These are phyloP conservation scores for Drosophila burlai DNA, from an alignment of 1,140 invertebrate genomes.

Conservation along the genomic window DNA sequence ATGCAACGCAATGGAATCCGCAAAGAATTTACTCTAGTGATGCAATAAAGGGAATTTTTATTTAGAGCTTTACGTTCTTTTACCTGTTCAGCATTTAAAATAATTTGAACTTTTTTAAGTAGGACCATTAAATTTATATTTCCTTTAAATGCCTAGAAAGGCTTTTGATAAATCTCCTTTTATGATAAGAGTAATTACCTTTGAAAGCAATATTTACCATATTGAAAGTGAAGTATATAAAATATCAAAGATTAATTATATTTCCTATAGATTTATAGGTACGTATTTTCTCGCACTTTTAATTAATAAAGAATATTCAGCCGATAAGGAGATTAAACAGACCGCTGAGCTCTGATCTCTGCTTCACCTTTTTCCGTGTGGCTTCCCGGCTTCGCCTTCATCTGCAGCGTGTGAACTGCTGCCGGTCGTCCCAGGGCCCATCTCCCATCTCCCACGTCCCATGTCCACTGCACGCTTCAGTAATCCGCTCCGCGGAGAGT, in stretches of 20 bases:
- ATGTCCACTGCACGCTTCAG: slow-evolving; percentile 75
- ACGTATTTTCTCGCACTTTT: background rate
- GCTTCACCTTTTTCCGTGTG: slow-evolving; percentile 1
- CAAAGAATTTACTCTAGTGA: background rate
- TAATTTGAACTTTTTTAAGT: background rate
- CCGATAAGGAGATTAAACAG: slow-evolving; percentile 4
- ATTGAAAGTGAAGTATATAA: background rate
- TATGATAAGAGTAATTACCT: background rate
- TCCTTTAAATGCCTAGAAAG: background rate
- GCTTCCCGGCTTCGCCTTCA: slow-evolving; percentile 37
- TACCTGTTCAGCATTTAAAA: background rate
- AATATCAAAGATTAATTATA: background rate
- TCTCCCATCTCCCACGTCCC: slow-evolving; percentile 35
- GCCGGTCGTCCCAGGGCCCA: slow-evolving; percentile 32
- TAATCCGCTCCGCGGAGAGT: slow-evolving; percentile 43
- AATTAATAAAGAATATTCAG: slow-evolving; percentile 4
- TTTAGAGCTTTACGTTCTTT: background rate
- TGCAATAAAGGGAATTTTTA: too few species aligned
- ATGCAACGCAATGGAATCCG: background rate
- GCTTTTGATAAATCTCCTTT: background rate
- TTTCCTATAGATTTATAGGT: background rate
- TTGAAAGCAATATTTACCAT: background rate
- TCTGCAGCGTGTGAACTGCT: slow-evolving; percentile 69
- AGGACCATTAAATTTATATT: background rate
- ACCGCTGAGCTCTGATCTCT: slow-evolving; percentile 7